Evolutionary conservation across 2,113 vertebrate species (phyloP), one percentile per base, ranked within the genome.

Genomic region (Jacana jacana): DNA sequence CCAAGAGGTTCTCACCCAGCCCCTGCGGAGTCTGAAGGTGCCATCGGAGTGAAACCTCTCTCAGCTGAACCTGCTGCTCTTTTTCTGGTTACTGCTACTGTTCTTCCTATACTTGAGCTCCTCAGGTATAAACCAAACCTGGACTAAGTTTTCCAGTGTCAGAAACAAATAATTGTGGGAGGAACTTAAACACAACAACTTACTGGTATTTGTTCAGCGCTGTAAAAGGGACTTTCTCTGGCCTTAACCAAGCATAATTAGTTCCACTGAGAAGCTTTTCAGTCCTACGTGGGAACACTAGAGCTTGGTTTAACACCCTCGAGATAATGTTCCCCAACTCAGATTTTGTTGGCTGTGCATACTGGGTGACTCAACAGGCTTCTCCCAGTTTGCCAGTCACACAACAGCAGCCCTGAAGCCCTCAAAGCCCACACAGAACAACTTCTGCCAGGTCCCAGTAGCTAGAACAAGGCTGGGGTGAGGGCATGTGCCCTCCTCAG

Each of bases 231-330:
- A 54, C 84, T 91, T 64, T 60, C 33, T 83, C 88, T 83, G 86
- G 44, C 46, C 71, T 85, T n/a, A n/a, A 95, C 91, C 79, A 49
- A 90, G 68, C 48, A 7, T 55, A 88, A 88, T 88, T 61, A 93
- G 82, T 73, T 94, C 92, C 88, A 77, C 75, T 16, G 82, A 93
- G 88, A 6, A 88, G 68, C 68, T 57, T 95, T 91, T 49, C 75
- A 93, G 91, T 37, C 55, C 81, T 65, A 4, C 7, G 17, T 8
- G 54, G 85, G 81, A 49, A 5, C 80, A 17, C 33, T 23, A 57
- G 85, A 28, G 28, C 15, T 77, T 35, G 66, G 37, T 71, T 91
- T 66, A 91, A 75, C 65, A 78, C 70, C 73, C 42, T 6, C 1
- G 78, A 81, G 91, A 66, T 25, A 46, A 11, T 6, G 7, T 18